phyloP scores from a whole-genome alignment of 2,113 vertebrate genomes.

The Camarhynchus parvulus region DNA sequence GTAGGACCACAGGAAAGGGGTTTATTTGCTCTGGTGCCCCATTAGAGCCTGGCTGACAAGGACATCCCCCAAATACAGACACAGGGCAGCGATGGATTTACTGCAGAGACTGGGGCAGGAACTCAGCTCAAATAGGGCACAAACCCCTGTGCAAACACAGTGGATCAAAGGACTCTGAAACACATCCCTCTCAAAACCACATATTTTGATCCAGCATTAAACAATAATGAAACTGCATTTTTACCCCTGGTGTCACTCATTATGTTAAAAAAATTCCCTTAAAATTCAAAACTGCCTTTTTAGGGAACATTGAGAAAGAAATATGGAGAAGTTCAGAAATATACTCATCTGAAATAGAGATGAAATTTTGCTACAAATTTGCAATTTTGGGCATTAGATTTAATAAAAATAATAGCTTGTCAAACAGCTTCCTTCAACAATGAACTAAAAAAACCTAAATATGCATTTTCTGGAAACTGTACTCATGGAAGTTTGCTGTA shows the following conservation, averaged over 20 bases:
- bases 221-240: background rate
- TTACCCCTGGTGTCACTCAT: background rate
- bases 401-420: background rate
- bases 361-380: background rate
- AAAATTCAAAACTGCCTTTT: background rate
- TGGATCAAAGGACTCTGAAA: background rate
- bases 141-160: background rate
- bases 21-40: accelerated
- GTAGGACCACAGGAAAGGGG: background rate
- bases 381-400: background rate
- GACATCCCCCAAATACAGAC: background rate
- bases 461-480: background rate
- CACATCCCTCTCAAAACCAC: background rate
- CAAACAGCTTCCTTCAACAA: background rate
- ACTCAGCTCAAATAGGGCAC: accelerated
- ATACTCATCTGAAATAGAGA: background rate
- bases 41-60: background rate
- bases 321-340: background rate
- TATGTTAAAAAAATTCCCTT: background rate
- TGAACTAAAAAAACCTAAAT: background rate
- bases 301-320: background rate
- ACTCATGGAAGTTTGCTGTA: background rate
- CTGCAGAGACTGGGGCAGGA: background rate
- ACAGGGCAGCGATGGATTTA: background rate
- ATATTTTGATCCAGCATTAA: background rate